These are phyloP conservation scores for Actinemys pallida DNA, from an alignment of 2,113 vertebrate genomes.

Conservation along the genomic window DNA sequence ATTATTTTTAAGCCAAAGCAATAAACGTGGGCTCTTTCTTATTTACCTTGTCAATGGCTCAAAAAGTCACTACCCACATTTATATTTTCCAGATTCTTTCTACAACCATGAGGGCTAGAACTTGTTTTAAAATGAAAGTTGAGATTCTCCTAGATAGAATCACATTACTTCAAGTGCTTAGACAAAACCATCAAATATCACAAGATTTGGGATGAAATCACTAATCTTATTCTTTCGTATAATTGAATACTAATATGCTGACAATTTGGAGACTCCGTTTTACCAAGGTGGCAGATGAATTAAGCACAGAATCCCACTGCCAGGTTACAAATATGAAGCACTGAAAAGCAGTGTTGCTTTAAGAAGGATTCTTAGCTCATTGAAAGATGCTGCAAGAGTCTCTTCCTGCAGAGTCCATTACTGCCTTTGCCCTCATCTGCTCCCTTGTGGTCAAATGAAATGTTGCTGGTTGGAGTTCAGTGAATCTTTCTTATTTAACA, in stretches of 20 bases:
- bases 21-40: not conserved
- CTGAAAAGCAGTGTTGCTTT: slow-evolving; percentile 30
- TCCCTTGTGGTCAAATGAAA: not conserved
- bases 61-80: not conserved
- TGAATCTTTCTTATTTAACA: not conserved
- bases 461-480: not conserved
- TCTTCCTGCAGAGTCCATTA: not conserved
- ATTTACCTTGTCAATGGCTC: accelerated
- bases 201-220: not conserved
- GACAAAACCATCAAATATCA: not conserved
- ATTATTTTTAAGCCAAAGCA: not conserved
- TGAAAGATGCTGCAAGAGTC: not conserved
- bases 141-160: not conserved
- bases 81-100: not conserved
- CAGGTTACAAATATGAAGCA: not conserved
- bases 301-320: not conserved
- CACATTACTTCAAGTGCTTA: not conserved
- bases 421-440: not conserved
- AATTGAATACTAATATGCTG: not conserved
- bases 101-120: not conserved
- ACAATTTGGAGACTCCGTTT: not conserved
- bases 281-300: slow-evolving; percentile 23
- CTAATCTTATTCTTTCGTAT: slow-evolving; percentile 24
- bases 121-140: not conserved
- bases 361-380: not conserved